These are phyloP conservation scores for Thunnus thynnus DNA, from an alignment of 2,113 vertebrate genomes.

Conservation along the genomic window DNA sequence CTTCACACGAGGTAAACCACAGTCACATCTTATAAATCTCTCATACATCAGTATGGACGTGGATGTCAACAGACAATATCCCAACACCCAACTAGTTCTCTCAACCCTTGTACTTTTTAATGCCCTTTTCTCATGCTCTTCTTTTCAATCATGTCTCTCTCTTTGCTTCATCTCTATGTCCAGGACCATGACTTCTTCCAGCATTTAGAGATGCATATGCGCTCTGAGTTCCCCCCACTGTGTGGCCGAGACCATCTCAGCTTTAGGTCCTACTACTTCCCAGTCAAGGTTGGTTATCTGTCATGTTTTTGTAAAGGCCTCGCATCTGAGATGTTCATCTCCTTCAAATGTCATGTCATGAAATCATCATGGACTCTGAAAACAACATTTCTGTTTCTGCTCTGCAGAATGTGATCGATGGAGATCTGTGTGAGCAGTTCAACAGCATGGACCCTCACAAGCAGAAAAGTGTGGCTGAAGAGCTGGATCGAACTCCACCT, in stretches of 20 bases:
- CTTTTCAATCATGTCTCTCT: not conserved
- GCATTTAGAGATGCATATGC: slow-evolving; percentile 98
- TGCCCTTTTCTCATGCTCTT: no score
- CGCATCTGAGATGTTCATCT: not conserved
- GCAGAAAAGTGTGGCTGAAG: slow-evolving; percentile 97
- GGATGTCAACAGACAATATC: no score
- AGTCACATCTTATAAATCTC: no score
- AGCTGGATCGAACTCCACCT: slow-evolving; percentile 95
- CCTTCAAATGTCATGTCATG: not conserved
- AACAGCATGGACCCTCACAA: slow-evolving; percentile 99
- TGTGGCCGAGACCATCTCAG: slow-evolving; percentile 98
- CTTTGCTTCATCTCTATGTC: not conserved
- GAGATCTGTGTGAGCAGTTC: slow-evolving; percentile 98
- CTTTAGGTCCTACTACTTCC: slow-evolving; percentile 99
- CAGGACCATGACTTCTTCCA: slow-evolving; percentile 99
- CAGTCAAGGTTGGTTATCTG: slow-evolving; percentile 90
- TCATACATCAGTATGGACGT: no score
- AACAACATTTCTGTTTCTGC: not conserved
- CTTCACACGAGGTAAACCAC: slow-evolving; percentile 93
- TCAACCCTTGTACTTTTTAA: not conserved
- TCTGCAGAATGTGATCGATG: slow-evolving; percentile 96
- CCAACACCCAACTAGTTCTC: not conserved
- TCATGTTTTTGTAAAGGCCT: not conserved
- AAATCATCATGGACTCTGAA: not conserved
- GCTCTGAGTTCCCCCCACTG: slow-evolving; percentile 96